Percentiles rank a stretch among this genome's conserved stretches.
These are phyloP conservation scores for Misgurnus mizolepis DNA, from an alignment of 2,113 vertebrate genomes.

Conservation along the genomic window DNA sequence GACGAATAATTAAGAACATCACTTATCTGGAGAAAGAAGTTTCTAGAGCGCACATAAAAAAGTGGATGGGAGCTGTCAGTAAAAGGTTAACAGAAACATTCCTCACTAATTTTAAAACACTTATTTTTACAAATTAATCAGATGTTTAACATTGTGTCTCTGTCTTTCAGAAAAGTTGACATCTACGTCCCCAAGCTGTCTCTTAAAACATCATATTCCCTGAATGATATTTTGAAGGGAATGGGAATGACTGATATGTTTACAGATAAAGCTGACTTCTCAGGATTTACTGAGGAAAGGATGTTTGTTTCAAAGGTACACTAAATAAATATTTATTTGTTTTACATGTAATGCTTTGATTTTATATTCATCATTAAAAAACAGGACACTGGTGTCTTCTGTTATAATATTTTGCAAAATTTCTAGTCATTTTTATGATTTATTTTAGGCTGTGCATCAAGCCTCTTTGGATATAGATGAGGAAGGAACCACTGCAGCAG, in stretches of 20 bases:
- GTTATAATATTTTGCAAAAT: too few relatives aligned
- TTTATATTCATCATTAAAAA: too few relatives aligned
- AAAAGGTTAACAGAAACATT: background rate
- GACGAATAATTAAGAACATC: slow-evolving; percentile 51
- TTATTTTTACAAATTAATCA: too few relatives aligned
- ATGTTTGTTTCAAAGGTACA: slow-evolving; percentile 78
- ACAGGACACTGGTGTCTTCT: too few relatives aligned
- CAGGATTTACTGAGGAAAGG: slow-evolving; percentile 67
- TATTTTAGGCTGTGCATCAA: slow-evolving; percentile 60
- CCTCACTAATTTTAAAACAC: too few relatives aligned
- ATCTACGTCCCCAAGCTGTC: slow-evolving; percentile 81
- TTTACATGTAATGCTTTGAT: background rate
- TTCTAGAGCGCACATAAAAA: slow-evolving; percentile 43
- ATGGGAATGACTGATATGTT: slow-evolving; percentile 84
- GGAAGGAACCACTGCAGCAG: slow-evolving; percentile 69
- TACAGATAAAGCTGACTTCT: slow-evolving; percentile 72
- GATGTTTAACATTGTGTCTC: background rate
- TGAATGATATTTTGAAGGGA: slow-evolving; percentile 68
- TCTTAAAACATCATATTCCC: slow-evolving; percentile 72
- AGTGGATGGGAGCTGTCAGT: background rate
- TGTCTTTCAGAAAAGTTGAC: slow-evolving; percentile 57
- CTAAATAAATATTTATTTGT: background rate
- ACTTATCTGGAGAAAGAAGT: slow-evolving; percentile 61
- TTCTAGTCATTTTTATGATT: too few relatives aligned
- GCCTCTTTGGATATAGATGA: slow-evolving; percentile 75